Evolutionary conservation across 2,113 vertebrate species (phyloP), one percentile per base, ranked within the genome.

Genomic region (Chlorodrepanis virens): DNA sequence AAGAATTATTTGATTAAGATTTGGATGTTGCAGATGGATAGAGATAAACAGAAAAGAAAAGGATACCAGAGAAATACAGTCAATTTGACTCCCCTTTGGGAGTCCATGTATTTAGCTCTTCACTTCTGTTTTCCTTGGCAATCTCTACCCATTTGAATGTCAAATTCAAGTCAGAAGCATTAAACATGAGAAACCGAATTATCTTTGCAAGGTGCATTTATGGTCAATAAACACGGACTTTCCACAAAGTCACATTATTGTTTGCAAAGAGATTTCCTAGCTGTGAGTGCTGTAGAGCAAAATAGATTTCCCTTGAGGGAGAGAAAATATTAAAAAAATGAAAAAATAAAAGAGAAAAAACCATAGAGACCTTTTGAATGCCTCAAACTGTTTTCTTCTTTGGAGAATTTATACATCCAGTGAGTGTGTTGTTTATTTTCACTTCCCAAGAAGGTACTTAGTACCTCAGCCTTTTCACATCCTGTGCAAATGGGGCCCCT

Each of bases 301-400:
- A 86, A 74, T 17, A 4, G 52, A 40, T 24, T 2, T 61, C 6
- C 6, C 3, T 71, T 6, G 1, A 25, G 21, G 25, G 6, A 40
- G 42, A 40, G 22, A 75, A 75, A 49, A 20, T 3, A 53, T 47
- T 28, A 84, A 54, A 72, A 28, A 63, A 54, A 44, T 3, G 20
- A 31, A 53, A 37, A 5, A 29, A 14, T 19, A 35, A 33, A 19
- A 18, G 15, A 5, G 5, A 3, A 12, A 49, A 2, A 9, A 0
- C 2, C 2, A 59, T 5, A 45, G 19, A 37, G 13, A 39, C 10
- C 8, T 42, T 61, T 15, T 52, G 15, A 76, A 67, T 13, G 8
- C 20, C 28, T 67, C 18, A 39, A 27, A 25, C 2, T 20, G 5
- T 56, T 60, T 72, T 24, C 9, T 63, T 57, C 44, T 72, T 35